Conservation (phyloP, 2,888 invertebrate genomes). For the Cordylochernes scorpioides region DNA sequence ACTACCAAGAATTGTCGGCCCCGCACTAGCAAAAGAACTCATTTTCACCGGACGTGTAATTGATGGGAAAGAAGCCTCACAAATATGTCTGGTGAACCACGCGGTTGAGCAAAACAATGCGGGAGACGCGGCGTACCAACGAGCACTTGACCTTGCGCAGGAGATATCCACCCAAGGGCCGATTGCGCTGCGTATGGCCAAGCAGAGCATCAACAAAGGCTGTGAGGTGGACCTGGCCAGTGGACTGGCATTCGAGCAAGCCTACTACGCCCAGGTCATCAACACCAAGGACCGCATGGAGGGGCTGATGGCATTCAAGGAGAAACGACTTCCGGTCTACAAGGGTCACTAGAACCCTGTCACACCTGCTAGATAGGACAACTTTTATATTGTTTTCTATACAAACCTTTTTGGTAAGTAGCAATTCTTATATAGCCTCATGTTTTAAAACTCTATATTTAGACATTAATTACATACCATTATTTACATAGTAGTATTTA, state of each 20-base stretch:
- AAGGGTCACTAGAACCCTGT: no score
- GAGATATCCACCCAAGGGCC: constrained; percentile 79
- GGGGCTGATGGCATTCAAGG: constrained; percentile 70
- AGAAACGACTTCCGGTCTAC: constrained; percentile 84
- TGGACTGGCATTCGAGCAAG: constrained; percentile 68
- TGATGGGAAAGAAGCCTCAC: constrained; percentile 46
- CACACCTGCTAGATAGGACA: no score
- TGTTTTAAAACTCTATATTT: no score
- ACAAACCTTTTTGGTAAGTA: no score
- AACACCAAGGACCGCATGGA: constrained; percentile 78
- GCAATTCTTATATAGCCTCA: no score
- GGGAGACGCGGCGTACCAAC: constrained; percentile 54
- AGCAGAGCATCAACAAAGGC: constrained; percentile 68
- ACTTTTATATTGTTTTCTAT: no score
- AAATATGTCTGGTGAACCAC: constrained; percentile 59
- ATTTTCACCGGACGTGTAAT: constrained; percentile 61
- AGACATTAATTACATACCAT: no score
- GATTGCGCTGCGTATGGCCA: constrained; percentile 64
- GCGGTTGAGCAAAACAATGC: constrained; percentile 44
- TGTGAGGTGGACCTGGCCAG: constrained; percentile 40
- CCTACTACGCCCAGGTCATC: constrained; percentile 66
- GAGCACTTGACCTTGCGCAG: constrained; percentile 50
- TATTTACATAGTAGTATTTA: no score
- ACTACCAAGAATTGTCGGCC: constrained; percentile 53
- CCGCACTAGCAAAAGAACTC: constrained; percentile 69